phyloP scores from a whole-genome alignment of 2,888 invertebrate species.

The Melangyna quadrimaculata region DNA sequence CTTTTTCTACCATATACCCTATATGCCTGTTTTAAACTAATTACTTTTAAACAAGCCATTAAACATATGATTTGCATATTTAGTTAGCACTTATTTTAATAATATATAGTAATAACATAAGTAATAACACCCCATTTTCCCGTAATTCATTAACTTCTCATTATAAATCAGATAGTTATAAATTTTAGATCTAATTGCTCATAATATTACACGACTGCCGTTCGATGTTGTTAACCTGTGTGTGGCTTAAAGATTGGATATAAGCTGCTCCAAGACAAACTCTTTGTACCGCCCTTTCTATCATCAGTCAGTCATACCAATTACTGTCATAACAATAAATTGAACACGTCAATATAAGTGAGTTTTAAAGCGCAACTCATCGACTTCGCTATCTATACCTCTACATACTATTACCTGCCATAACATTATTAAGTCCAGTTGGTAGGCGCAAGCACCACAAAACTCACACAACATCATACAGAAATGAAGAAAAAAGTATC shows the following conservation, averaged over 20 bases:
- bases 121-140: background rate
- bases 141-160: conserved; percentile 12
- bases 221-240: conserved; percentile 19
- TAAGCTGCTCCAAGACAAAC: conserved; percentile 12
- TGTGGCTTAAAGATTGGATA: background rate
- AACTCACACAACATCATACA: background rate
- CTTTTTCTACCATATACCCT: no score
- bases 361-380: conserved; percentile 21
- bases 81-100: no score
- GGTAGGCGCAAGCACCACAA: background rate
- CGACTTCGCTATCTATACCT: background rate
- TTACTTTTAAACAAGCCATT: no score
- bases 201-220: conserved; percentile 11
- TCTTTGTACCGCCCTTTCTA: conserved; percentile 5
- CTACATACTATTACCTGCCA: background rate
- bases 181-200: conserved; percentile 6
- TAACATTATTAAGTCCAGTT: background rate
- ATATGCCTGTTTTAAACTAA: no score
- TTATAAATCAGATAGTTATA: conserved; percentile 8
- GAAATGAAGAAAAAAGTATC: conserved; percentile 7
- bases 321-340: conserved; percentile 64
- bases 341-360: conserved; percentile 22
- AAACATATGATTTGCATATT: no score
- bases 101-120: no score
- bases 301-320: conserved; percentile 51